Evolutionary conservation across 2,797 vertebrate genomes (phyloP), one percentile per base, ranked within the genome.

Genomic region (Parotocinclus haroldoi): DNA sequence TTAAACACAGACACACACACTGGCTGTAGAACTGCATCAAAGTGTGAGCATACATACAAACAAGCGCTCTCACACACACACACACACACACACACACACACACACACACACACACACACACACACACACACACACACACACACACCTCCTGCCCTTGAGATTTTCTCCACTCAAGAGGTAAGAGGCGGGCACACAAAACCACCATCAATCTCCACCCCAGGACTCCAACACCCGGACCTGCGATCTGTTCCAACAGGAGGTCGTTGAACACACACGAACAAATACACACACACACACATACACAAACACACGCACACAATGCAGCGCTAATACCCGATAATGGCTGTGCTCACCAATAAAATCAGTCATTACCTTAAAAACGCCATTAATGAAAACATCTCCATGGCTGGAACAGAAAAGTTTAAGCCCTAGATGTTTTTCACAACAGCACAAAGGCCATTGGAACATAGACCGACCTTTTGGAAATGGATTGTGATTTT

Each of bases 181-280:
- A 81, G 77, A 80, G 82, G 74, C 75, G 78, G 79, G 75, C 81
- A 79, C 64, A 79, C 76, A 80, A 73, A 69, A 73, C 58, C 78
- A 68, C 76, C 81, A 87, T 89, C 84, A 82, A 88, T 88, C 83
- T 86, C 78, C 83, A 82, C 77, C 79, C 77, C 79, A 77, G 75
- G 80, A 81, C 76, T 76, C 82, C 77, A 78, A 78, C 75, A 82
- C 79, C 80, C 78, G 76, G 78, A 76, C 78, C 81, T 78, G 71
- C 78, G 68, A 80, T 45, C 75, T 60, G 39, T 52, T 54, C 63
- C 75, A 71, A 73, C 64, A 62, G 59, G 61, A 56, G 52, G 49
- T 48, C 54, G 59, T 66, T 71, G 52, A 63, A 63, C 45, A 55
- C 58, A 40, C 48, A 48, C 63, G 39, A 64, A 36, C 53, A 11